A percentile compares a stretch with the other conserved stretches of the same genome.
Conservation (phyloP, 2,113 vertebrate species). For the Saguinus imperator region DNA sequence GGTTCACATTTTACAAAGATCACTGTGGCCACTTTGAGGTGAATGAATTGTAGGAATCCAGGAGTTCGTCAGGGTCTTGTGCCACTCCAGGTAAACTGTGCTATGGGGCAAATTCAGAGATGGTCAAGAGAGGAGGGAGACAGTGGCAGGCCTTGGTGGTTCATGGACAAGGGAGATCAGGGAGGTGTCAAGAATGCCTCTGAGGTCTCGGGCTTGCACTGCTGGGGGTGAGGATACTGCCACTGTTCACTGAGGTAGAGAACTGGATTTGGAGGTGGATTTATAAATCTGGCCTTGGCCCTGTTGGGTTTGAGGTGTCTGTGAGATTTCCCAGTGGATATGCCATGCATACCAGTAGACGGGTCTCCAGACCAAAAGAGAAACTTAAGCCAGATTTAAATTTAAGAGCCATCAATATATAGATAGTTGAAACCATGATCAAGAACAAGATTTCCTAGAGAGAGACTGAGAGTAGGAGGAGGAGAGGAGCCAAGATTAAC, state of each 20-base stretch:
- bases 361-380: neutral
- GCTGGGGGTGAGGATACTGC: too few relatives aligned
- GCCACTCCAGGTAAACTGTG: neutral
- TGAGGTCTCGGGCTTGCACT: neutral
- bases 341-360: too few relatives aligned
- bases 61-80: neutral
- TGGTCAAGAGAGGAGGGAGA: neutral
- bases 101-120: neutral
- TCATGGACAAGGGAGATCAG: neutral
- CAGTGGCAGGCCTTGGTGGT: neutral
- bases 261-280: neutral
- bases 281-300: neutral
- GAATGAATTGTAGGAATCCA: neutral
- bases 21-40: neutral
- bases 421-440: neutral
- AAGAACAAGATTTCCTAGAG: neutral
- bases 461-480: neutral
- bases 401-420: neutral
- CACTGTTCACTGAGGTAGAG: neutral
- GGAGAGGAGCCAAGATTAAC: neutral
- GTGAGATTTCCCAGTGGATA: neutral
- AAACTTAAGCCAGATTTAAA: neutral
- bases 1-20: neutral
- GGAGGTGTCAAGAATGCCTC: neutral
- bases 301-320: neutral